Evolutionary conservation across 2,113 vertebrate species (phyloP).

Genomic region (Thryonomys swinderianus): DNA sequence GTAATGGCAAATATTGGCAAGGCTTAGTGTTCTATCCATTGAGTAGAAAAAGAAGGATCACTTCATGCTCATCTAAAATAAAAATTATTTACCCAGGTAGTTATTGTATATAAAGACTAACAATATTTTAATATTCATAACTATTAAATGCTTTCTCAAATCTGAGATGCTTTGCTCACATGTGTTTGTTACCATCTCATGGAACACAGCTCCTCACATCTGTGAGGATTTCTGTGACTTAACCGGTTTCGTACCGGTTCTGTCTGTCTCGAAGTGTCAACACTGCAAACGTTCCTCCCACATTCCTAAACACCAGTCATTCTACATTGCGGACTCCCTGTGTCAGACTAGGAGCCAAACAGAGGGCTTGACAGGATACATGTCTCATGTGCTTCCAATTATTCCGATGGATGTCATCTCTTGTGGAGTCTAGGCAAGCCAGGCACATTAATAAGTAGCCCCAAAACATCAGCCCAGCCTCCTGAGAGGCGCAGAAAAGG

Average conservation of each 20-base stretch:
- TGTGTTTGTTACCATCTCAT: not conserved
- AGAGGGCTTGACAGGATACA: not conserved
- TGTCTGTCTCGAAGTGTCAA: not conserved
- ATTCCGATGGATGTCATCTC: slow-evolving; percentile 41
- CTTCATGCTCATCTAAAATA: not conserved
- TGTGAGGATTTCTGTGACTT: slow-evolving; percentile 5
- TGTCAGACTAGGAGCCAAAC: slow-evolving; percentile 40
- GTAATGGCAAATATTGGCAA: not conserved
- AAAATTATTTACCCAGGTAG: not conserved
- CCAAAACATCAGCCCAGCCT: not conserved
- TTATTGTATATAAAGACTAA: not conserved
- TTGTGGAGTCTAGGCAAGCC: not conserved
- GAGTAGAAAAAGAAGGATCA: not conserved
- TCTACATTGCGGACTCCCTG: not conserved
- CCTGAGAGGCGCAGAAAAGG: not conserved
- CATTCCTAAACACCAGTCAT: not conserved
- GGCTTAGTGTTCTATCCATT: not conserved
- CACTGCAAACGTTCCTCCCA: not conserved
- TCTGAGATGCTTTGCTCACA: not conserved
- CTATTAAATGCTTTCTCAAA: not conserved
- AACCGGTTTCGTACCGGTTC: not conserved
- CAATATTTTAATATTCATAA: slow-evolving; percentile 16
- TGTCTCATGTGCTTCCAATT: slow-evolving; percentile 43
- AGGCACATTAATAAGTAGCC: not conserved
- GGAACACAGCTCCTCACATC: not conserved